Percentiles rank a stretch among this genome's conserved stretches.
Conservation (phyloP, 2,888 invertebrate species). For the Drosophila glabriapex region DNA sequence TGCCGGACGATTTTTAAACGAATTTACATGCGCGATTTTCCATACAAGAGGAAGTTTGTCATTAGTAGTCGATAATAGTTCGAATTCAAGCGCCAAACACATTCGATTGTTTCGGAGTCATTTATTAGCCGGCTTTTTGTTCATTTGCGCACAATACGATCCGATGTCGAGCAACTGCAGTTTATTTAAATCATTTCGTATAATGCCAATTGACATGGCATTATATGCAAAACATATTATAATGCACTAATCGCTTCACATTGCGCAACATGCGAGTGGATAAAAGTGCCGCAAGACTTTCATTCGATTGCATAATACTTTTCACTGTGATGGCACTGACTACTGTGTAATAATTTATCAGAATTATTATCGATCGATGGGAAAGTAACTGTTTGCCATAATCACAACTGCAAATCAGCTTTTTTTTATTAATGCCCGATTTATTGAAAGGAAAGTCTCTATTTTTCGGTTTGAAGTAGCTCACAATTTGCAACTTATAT, state of each 20-base stretch:
- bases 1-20: conserved; percentile 20
- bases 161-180: conserved; percentile 25
- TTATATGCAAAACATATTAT: conserved; percentile 45
- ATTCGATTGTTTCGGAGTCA: conserved; percentile 38
- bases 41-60: conserved; percentile 73
- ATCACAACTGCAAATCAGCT: not conserved
- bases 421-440: not conserved
- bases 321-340: conserved; percentile 9
- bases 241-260: conserved; percentile 61
- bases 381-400: not conserved
- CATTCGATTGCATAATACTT: conserved; percentile 55
- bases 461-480: too few relatives aligned
- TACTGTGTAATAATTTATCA: conserved; percentile 12
- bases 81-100: conserved; percentile 56
- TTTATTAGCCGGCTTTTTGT: conserved; percentile 63
- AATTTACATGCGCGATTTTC: conserved; percentile 51
- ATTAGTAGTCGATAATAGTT: conserved; percentile 47
- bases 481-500: not conserved
- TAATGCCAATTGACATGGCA: conserved; percentile 59
- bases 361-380: not conserved
- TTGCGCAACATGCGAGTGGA: conserved; percentile 60
- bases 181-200: conserved; percentile 64
- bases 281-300: conserved; percentile 73
- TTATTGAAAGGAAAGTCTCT: not conserved
- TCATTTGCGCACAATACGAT: conserved; percentile 46